Percentiles rank a stretch among this genome's conserved stretches.
Conservation (phyloP, 2,113 vertebrate genomes). For the Acrocephalus arundinaceus region DNA sequence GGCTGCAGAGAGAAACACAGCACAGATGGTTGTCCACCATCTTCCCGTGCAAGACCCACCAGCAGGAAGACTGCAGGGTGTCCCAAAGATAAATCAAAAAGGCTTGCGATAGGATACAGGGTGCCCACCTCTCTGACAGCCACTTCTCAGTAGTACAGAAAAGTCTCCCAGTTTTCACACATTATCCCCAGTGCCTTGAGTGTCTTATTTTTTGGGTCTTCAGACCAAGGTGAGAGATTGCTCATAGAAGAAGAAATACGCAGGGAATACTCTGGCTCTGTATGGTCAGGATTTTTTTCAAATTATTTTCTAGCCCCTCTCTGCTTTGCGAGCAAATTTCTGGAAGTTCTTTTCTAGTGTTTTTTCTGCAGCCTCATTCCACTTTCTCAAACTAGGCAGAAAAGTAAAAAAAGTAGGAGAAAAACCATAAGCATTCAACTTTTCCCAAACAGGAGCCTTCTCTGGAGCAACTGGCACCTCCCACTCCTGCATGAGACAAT, state of each 20-base stretch:
- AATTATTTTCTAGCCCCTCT: not conserved
- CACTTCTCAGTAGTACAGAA: not conserved
- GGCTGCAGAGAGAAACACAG: not conserved
- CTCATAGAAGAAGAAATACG: rapidly evolving
- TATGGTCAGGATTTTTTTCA: not conserved
- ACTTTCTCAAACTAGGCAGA: not conserved
- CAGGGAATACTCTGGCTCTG: not conserved
- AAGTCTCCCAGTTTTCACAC: not conserved
- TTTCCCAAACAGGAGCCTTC: not conserved
- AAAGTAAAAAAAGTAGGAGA: not conserved
- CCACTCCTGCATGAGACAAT: not conserved
- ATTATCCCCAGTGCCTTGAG: rapidly evolving
- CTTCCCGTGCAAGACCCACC: not conserved
- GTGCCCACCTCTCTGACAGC: not conserved
- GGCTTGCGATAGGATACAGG: not conserved
- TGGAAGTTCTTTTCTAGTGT: not conserved
- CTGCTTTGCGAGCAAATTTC: not conserved
- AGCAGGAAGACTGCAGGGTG: not conserved
- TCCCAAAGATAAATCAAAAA: not conserved
- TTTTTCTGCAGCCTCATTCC: not conserved
- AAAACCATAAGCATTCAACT: not conserved
- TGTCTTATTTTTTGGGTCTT: not conserved
- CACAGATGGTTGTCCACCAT: not conserved
- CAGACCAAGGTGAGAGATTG: not conserved
- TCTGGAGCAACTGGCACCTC: not conserved